phyloP scores from a whole-genome alignment of 2,113 vertebrate genomes.

The Tangachromis dhanisi region DNA sequence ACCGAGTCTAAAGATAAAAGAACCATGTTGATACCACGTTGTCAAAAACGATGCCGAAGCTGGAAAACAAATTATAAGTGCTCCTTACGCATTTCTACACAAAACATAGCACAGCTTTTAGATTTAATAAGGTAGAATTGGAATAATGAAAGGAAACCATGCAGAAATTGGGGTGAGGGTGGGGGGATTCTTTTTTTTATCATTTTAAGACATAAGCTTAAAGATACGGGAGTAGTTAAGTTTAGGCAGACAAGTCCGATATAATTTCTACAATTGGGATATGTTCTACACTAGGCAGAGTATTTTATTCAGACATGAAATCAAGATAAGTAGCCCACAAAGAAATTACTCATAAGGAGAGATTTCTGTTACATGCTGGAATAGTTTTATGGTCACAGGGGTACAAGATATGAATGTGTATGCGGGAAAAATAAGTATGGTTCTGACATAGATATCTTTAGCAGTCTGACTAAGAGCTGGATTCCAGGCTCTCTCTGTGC shows the following conservation, averaged over 20 bases:
- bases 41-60: background rate
- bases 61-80: background rate
- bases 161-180: background rate
- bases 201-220: conserved; percentile 21
- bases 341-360: conserved; percentile 30
- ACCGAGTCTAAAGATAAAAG: conserved; percentile 4
- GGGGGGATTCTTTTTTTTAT: background rate
- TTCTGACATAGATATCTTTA: conserved; percentile 36
- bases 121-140: conserved; percentile 23
- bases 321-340: conserved; percentile 52
- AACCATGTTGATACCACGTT: background rate
- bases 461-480: conserved; percentile 22
- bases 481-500: conserved; percentile 21
- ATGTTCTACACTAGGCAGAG: background rate
- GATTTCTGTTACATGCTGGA: conserved; percentile 3
- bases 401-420: conserved; percentile 26
- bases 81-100: background rate
- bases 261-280: conserved; percentile 33
- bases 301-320: conserved; percentile 38
- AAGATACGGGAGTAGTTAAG: background rate
- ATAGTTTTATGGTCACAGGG: conserved; percentile 8
- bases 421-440: background rate
- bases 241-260: conserved; percentile 12
- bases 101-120: background rate
- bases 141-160: conserved; percentile 33